Evolutionary conservation across 2,113 vertebrate species (phyloP).

Genomic region (Tamias sibiricus): DNA sequence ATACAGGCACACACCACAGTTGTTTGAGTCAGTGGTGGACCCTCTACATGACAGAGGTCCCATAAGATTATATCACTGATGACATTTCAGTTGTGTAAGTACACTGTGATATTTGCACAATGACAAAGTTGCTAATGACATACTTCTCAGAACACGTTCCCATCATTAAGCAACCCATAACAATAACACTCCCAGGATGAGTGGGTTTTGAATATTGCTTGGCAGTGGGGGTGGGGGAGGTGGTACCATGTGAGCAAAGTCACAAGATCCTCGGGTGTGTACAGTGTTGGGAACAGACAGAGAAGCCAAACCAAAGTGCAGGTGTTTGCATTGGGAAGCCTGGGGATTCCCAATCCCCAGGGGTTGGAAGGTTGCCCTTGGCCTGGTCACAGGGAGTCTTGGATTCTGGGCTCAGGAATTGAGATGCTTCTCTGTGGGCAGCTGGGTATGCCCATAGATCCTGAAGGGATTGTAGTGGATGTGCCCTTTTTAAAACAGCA

Average conservation of each 20-base stretch:
- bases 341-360: too few relatives aligned
- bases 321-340: not conserved
- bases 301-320: not conserved
- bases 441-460: not conserved
- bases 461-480: not conserved
- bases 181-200: not conserved
- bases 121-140: not conserved
- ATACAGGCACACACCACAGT: not conserved
- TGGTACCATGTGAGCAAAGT: not conserved
- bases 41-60: not conserved
- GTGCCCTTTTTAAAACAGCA: not conserved
- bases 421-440: not conserved
- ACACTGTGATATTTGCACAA: not conserved
- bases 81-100: too few relatives aligned
- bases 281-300: not conserved
- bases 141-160: not conserved
- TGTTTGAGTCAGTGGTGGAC: fast-evolving
- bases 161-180: not conserved
- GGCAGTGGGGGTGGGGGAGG: not conserved
- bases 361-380: not conserved
- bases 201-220: not conserved
- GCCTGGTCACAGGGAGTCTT: not conserved
- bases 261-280: not conserved
- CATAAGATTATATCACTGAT: too few relatives aligned
- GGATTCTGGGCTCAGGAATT: not conserved